Conservation (phyloP, 30 jellyfish, hydroid and myxozoan genomes). For the Turritopsis dohrnii region DNA sequence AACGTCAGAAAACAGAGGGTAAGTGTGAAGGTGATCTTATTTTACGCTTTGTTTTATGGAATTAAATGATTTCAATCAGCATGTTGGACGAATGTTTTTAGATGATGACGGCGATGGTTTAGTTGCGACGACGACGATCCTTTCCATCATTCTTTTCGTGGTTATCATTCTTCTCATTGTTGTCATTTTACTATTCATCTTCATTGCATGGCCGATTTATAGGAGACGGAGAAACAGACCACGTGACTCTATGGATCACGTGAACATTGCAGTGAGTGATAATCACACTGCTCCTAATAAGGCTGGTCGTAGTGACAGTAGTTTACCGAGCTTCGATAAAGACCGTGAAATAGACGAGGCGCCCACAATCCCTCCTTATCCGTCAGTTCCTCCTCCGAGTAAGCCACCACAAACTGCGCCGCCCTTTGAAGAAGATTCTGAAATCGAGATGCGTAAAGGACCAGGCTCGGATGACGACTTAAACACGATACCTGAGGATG, state of each 20-base stretch:
- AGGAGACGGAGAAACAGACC: conserved; percentile 17
- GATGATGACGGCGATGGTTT: conserved; percentile 24
- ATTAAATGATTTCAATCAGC: too few relatives aligned
- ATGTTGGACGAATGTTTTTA: too few relatives aligned
- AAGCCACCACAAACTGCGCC: conserved; percentile 25
- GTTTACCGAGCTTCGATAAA: background rate
- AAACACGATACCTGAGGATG: conserved; percentile 32
- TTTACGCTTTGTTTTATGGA: background rate
- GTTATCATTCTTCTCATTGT: conserved; percentile 22
- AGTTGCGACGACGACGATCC: conserved; percentile 13
- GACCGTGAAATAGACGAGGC: background rate
- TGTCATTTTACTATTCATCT: conserved; percentile 10
- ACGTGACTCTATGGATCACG: background rate
- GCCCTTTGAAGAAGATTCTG: conserved; percentile 19
- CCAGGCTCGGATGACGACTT: conserved; percentile 48
- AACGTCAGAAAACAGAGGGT: conserved; percentile 12
- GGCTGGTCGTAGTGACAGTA: background rate
- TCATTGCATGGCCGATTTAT: conserved; percentile 30
- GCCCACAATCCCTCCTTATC: conserved; percentile 28
- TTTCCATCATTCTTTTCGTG: conserved; percentile 26
- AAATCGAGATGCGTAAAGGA: conserved; percentile 24
- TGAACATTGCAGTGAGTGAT: background rate
- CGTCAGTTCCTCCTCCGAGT: conserved; percentile 29
- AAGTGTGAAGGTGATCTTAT: background rate
- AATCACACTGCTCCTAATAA: background rate